These are phyloP conservation scores for Sciurus carolinensis DNA, from an alignment of 2,797 vertebrate genomes.

Conservation along the genomic window DNA sequence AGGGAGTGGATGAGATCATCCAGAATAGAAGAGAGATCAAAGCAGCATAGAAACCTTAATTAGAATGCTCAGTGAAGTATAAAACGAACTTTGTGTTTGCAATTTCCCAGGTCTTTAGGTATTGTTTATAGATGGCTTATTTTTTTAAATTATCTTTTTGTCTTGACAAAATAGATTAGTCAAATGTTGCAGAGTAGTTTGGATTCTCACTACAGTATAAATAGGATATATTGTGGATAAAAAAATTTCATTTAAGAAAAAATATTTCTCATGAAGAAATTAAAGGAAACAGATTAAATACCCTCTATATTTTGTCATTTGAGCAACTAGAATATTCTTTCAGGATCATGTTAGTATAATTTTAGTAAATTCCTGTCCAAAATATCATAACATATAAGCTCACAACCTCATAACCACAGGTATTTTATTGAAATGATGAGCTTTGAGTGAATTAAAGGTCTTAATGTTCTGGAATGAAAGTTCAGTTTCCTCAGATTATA, in stretches of 20 bases:
- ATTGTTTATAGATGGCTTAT: slow-evolving; percentile 21
- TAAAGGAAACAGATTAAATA: slow-evolving; percentile 43
- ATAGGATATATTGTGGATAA: neutral
- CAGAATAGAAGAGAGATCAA: slow-evolving; percentile 9
- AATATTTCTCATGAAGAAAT: slow-evolving; percentile 46
- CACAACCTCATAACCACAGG: neutral
- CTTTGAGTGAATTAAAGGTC: slow-evolving; percentile 49
- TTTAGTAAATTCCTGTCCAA: slow-evolving; percentile 43
- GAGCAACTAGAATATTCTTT: slow-evolving; percentile 57
- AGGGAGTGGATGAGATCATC: neutral
- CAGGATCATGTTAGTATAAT: neutral
- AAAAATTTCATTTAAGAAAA: slow-evolving; percentile 50
- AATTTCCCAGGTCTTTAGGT: neutral
- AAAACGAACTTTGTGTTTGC: slow-evolving; percentile 20
- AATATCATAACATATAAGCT: slow-evolving; percentile 19
- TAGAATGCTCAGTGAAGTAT: neutral
- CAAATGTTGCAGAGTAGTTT: slow-evolving; percentile 49
- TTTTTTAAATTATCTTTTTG: neutral
- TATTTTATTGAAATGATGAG: slow-evolving; percentile 51
- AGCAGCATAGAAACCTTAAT: neutral
- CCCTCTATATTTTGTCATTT: slow-evolving; percentile 48
- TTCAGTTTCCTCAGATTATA: slow-evolving; percentile 20
- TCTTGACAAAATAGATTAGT: slow-evolving; percentile 31
- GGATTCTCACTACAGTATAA: slow-evolving; percentile 27
- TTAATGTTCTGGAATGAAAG: slow-evolving; percentile 34